phyloP scores from a whole-genome alignment of 1,140 invertebrate genomes.

The Solenopsis fugax region DNA sequence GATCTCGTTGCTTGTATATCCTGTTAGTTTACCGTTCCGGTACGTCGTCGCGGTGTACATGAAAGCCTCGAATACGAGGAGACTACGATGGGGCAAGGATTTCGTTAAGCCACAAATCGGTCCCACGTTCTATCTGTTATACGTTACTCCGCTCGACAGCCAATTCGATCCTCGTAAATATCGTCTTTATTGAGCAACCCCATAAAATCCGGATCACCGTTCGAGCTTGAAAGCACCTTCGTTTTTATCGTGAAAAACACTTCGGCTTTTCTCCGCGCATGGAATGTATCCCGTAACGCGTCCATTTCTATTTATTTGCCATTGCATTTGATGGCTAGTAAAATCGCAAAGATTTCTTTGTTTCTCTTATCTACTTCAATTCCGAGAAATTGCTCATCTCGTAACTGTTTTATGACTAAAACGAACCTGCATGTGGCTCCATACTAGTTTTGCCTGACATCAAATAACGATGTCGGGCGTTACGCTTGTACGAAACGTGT shows the following conservation, averaged over 20 bases:
- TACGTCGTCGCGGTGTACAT: conserved; percentile 40
- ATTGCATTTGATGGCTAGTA: neutral
- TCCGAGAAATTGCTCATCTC: neutral
- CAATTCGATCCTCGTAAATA: conserved; percentile 71
- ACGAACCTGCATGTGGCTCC: neutral
- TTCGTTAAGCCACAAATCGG: conserved; percentile 69
- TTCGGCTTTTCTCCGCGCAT: neutral
- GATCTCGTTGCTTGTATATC: conserved; percentile 56
- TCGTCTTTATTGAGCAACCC: conserved; percentile 64
- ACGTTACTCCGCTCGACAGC: conserved; percentile 44
- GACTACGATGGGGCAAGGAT: conserved; percentile 51
- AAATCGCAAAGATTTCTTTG: conserved; percentile 18
- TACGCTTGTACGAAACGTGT: neutral
- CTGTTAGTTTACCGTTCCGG: conserved; percentile 44
- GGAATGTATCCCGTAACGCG: conserved; percentile 3
- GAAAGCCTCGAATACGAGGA: conserved; percentile 45
- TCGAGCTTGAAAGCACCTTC: conserved; percentile 33
- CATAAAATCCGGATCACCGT: conserved; percentile 67
- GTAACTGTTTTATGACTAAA: neutral
- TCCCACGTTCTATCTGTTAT: conserved; percentile 56
- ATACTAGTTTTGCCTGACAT: neutral
- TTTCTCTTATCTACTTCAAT: neutral
- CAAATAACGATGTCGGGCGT: neutral
- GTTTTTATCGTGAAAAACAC: conserved; percentile 35
- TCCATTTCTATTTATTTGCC: conserved; percentile 39